phyloP scores from a whole-genome alignment of 2,113 vertebrate species.

The Erythrocercus mccallii region DNA sequence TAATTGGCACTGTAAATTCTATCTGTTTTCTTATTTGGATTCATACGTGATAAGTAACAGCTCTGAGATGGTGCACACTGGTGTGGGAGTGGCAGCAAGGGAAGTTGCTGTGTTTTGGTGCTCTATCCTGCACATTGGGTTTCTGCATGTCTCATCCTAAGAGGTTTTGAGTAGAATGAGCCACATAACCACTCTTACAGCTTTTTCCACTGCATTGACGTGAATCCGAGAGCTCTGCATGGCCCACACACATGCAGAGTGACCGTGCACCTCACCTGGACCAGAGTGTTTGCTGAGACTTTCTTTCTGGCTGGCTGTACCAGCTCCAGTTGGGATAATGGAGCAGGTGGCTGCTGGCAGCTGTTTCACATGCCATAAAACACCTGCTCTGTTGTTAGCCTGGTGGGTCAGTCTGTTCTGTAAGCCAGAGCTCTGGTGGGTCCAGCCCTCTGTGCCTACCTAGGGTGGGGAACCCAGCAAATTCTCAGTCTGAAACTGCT shows the following conservation, averaged over 20 bases:
- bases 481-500: neutral
- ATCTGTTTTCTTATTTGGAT: neutral
- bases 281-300: neutral
- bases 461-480: neutral
- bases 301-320: neutral
- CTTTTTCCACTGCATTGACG: neutral
- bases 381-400: neutral
- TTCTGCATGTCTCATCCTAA: neutral
- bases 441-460: neutral
- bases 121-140: rapidly evolving
- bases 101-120: neutral
- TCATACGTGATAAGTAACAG: rapidly evolving
- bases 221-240: neutral
- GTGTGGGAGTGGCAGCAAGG: neutral
- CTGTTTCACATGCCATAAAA: neutral
- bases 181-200: neutral
- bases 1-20: neutral
- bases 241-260: neutral
- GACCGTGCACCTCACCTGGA: rapidly evolving
- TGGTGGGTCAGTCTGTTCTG: neutral
- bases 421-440: neutral
- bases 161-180: neutral
- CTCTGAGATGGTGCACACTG: neutral
- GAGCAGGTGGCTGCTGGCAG: neutral
- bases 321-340: rapidly evolving